Percentiles rank a stretch among this genome's conserved stretches.
Conservation (phyloP, 2,113 vertebrate genomes). For the Mormyrus iriodes region DNA sequence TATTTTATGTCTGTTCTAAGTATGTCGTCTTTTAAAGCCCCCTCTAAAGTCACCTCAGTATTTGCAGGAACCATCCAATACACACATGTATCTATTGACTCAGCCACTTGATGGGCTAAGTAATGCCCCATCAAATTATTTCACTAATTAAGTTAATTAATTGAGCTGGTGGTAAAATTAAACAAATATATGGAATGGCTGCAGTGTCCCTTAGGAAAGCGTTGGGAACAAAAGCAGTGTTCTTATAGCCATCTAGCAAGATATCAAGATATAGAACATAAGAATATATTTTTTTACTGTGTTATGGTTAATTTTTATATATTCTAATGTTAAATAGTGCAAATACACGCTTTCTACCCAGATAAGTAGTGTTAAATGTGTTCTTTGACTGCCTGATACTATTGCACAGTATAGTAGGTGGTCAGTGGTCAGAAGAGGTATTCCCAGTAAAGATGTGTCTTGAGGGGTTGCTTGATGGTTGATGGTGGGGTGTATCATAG, state of each 20-base stretch:
- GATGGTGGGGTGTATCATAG: not conserved
- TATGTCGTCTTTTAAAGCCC: not conserved
- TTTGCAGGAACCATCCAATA: not conserved
- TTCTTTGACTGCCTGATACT: not conserved
- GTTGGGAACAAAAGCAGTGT: not conserved
- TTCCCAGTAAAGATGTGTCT: not conserved
- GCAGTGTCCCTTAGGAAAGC: not conserved
- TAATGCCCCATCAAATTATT: not conserved
- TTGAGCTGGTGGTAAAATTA: not conserved
- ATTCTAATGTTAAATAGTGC: not conserved
- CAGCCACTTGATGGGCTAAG: not conserved
- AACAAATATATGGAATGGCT: not conserved
- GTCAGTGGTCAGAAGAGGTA: not conserved
- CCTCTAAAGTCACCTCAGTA: not conserved
- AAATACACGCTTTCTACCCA: not conserved
- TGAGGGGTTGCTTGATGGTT: not conserved
- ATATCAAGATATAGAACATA: not conserved
- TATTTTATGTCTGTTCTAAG: not conserved
- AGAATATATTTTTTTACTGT: not conserved
- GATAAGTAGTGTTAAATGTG: not conserved
- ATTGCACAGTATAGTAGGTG: not conserved
- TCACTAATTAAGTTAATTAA: not conserved
- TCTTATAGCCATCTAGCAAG: not conserved
- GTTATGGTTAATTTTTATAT: not conserved
- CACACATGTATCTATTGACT: not conserved